These are phyloP conservation scores for Drosophila subquinaria DNA, from an alignment of 2,888 invertebrate species.

Conservation along the genomic window DNA sequence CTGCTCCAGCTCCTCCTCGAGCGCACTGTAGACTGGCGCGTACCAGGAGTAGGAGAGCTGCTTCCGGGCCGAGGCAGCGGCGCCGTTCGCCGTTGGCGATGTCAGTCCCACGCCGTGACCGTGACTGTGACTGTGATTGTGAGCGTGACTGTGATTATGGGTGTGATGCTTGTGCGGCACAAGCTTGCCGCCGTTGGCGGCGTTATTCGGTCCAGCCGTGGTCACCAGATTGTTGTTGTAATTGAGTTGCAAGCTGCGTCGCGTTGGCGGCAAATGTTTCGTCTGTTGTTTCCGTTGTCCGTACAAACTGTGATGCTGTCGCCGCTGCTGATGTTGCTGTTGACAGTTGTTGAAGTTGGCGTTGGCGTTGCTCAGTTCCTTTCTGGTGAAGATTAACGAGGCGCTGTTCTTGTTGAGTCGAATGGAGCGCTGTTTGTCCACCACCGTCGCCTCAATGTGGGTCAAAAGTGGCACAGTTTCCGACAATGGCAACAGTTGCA, in stretches of 20 bases:
- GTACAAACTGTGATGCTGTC: constrained; percentile 71
- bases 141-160: constrained; percentile 30
- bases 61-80: constrained; percentile 82
- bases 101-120: constrained; percentile 55
- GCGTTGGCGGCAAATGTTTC: constrained; percentile 69
- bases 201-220: constrained; percentile 65
- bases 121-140: constrained; percentile 35
- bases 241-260: constrained; percentile 83
- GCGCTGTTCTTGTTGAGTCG: constrained; percentile 84
- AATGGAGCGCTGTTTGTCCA: constrained; percentile 83
- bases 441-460: constrained; percentile 81
- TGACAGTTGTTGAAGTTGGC: too few relatives aligned
- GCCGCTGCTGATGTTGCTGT: constrained; percentile 35
- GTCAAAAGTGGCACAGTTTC: constrained; percentile 84
- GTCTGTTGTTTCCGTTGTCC: constrained; percentile 60
- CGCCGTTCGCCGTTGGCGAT: constrained; percentile 47
- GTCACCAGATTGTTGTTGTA: constrained; percentile 83
- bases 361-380: constrained; percentile 64
- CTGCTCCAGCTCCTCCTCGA: constrained; percentile 86
- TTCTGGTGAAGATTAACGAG: constrained; percentile 85
- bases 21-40: constrained; percentile 85
- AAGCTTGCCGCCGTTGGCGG: constrained; percentile 56
- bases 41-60: constrained; percentile 86
- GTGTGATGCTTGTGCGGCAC: constrained; percentile 73
- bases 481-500: constrained; percentile 79